Base-by-base conservation (phyloP, 2,888 invertebrate species). In the Augochlorella aurata region DNA sequence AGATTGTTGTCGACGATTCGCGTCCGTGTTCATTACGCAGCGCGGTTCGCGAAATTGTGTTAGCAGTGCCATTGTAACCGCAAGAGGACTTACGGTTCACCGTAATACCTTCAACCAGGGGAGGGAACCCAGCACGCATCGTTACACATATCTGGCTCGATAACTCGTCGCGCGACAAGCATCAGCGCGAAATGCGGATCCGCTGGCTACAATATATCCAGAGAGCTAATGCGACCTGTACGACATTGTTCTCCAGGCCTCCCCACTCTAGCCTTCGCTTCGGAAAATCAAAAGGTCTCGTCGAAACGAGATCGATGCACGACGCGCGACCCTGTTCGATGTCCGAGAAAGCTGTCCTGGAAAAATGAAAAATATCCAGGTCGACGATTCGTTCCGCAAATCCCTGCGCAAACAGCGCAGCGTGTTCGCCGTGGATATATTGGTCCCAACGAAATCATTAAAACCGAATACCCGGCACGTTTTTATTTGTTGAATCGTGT, bases 171-270 rank as follows among this genome's bases (percentile, higher is more conserved):
- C n/a, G 49, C n/a, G 63, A 69, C 21, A 63, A 65, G 78, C 24
- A 79, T 75, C 75, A 63, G 61, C 76, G 38, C 49, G 63, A 79
- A 78, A 77, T 74, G 65, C 69, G 68, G 68, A 73, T 74, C 65
- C 70, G 44, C 14, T 21, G 50, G 18, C 18, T 47, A 14, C 44
- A n/a, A 72, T 24, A 14, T 58, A 24, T 58, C 24, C 24, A 24
- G 58, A 52, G 61, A 9, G 14, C 12, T 50, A 50, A 50, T 44
- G 24, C 67, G 16, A 18, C 16, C 14, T 3, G 45, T 24, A 74
- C 29, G 68, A 61, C 12, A 77, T 50, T 61, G 16, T 24, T 18
- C 38, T 12, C 12, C n/a, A 16, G 29, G 16, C 16, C 18, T 2
- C 29, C 16, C 4, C 14, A 8, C 29, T 7, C 18, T 9, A 9